These are phyloP conservation scores for Drosophila jambulina DNA, from an alignment of 1,140 invertebrate species.

Conservation along the genomic window DNA sequence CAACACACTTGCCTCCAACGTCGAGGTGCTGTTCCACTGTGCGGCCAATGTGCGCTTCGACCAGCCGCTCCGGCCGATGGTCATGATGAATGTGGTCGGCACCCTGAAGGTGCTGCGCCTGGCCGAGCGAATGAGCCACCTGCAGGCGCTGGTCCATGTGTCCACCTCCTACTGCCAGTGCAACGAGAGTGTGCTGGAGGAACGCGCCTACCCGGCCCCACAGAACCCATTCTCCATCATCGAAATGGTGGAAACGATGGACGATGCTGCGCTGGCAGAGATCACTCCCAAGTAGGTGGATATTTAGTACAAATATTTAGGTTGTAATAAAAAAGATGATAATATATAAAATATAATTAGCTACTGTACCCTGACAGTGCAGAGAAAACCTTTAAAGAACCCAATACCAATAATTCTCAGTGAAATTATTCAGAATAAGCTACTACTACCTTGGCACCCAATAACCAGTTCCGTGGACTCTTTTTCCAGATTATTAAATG, in stretches of 20 bases:
- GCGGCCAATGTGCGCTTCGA: conserved; percentile 97
- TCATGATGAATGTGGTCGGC: conserved; percentile 89
- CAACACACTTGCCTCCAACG: conserved; percentile 86
- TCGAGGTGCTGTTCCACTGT: conserved; percentile 94
- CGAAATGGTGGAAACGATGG: conserved; percentile 92
- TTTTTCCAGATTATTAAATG: conserved; percentile 88
- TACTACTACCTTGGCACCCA: conserved; percentile 14
- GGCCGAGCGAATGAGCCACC: conserved; percentile 88
- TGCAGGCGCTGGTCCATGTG: conserved; percentile 91
- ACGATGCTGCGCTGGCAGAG: conserved; percentile 88
- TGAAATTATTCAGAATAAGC: too few species aligned
- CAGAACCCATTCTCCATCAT: conserved; percentile 91
- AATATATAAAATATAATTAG: too few species aligned
- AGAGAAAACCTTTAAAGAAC: not conserved
- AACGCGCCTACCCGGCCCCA: conserved; percentile 88
- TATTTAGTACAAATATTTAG: not conserved
- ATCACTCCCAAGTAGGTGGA: conserved; percentile 90
- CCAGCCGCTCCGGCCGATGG: conserved; percentile 90
- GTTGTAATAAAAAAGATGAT: not conserved
- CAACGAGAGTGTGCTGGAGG: conserved; percentile 89
- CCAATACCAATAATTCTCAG: not conserved
- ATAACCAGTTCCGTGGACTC: conserved; percentile 20
- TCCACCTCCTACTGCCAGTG: conserved; percentile 94
- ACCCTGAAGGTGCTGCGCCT: conserved; percentile 89
- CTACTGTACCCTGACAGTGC: too few species aligned